Evolutionary conservation across 37 sponge, comb jelly and placozoan species (phyloP).

Genomic region (Dysidea cf. avara): DNA sequence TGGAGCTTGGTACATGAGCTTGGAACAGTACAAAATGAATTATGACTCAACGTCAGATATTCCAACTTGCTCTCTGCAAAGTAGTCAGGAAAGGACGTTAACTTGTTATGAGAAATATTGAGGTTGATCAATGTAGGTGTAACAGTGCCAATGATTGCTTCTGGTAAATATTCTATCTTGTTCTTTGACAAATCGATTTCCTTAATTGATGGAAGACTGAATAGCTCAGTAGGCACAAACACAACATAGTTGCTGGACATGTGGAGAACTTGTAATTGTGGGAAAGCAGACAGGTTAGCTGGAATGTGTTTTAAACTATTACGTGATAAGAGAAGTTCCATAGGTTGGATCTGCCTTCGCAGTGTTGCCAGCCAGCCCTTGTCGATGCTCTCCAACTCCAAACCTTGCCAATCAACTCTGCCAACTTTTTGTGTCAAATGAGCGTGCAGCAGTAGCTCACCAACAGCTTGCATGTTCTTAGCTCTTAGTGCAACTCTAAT

Average conservation of each 20-base stretch:
- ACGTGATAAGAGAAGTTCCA: conserved; percentile 34
- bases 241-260: conserved; percentile 37
- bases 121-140: conserved; percentile 14
- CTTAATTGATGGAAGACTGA: conserved; percentile 36
- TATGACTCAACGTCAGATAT: conserved; percentile 33
- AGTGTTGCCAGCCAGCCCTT: conserved; percentile 23
- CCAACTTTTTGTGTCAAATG: conserved; percentile 21
- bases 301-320: conserved; percentile 50
- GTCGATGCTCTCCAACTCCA: conserved; percentile 26
- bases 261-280: conserved; percentile 32
- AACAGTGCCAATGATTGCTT: conserved; percentile 10
- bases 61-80: conserved; percentile 6
- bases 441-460: conserved; percentile 15
- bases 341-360: conserved; percentile 4
- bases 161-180: conserved; percentile 37
- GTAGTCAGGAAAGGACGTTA: conserved; percentile 44
- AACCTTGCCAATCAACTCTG: conserved; percentile 58
- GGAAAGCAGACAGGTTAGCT: conserved; percentile 6
- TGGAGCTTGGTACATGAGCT: conserved; percentile 4
- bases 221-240: conserved; percentile 31
- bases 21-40: conserved; percentile 37
- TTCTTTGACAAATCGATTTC: conserved; percentile 59
- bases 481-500: conserved; percentile 37
- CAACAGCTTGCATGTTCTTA: conserved; percentile 23
- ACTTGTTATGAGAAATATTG: conserved; percentile 46